phyloP scores from a whole-genome alignment of 2,888 invertebrate species.

The Thymelicus acteon region DNA sequence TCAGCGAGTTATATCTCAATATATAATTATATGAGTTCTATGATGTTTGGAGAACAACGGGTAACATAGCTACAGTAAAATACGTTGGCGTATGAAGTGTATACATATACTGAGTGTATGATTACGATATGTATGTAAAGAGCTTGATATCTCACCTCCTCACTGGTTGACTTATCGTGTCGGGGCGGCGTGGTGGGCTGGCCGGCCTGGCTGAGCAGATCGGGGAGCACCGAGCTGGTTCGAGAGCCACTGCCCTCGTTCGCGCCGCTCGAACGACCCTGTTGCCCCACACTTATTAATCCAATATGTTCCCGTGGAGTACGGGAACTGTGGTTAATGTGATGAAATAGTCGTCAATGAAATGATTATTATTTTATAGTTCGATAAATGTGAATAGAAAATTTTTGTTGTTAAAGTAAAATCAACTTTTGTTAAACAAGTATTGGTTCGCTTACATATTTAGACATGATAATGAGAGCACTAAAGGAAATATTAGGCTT shows the following conservation, averaged over 20 bases:
- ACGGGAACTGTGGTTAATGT: not conserved
- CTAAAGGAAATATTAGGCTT: no score
- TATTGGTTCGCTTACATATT: no score
- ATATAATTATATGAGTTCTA: conserved; percentile 8
- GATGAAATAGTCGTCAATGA: no score
- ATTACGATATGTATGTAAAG: not conserved
- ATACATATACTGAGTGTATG: not conserved
- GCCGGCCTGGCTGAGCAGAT: conserved; percentile 95
- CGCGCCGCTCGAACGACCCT: conserved; percentile 78
- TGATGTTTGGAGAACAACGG: not conserved
- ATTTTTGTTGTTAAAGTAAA: no score
- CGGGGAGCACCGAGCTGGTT: conserved; percentile 97
- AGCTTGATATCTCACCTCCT: conserved; percentile 90
- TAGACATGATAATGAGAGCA: no score
- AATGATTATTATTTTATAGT: no score
- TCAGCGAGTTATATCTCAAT: conserved; percentile 7
- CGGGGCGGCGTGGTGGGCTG: conserved; percentile 94
- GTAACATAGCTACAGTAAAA: conserved; percentile 9
- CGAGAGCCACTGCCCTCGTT: conserved; percentile 88
- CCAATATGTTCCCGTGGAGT: not conserved
- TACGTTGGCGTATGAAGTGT: conserved; percentile 2
- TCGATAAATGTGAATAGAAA: no score
- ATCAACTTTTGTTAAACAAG: no score
- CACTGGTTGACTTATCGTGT: conserved; percentile 96
- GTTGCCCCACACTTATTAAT: conserved; percentile 37